Percentiles rank a stretch among this genome's conserved stretches.
phyloP scores from a whole-genome alignment of 2,797 vertebrate genomes.

The Pangasius sanitwongsei region DNA sequence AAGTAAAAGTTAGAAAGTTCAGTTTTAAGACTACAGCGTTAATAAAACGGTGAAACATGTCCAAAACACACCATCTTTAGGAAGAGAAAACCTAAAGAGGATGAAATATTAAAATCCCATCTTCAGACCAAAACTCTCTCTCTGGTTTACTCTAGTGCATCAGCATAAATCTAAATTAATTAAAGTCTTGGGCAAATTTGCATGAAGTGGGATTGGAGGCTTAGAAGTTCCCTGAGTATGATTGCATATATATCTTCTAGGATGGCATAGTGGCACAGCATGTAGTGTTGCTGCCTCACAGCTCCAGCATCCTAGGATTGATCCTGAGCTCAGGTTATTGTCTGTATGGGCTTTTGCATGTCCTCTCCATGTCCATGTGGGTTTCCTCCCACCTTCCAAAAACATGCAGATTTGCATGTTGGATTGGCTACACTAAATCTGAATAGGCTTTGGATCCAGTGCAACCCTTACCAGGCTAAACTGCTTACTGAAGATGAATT shows the following conservation, averaged over 20 bases:
- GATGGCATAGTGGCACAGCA: not conserved
- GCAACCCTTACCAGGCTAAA: not conserved
- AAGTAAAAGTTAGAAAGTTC: no score
- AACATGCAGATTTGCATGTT: not conserved
- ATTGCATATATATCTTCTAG: not conserved
- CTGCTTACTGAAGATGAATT: not conserved
- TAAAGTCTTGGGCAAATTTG: not conserved
- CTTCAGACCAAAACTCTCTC: not conserved
- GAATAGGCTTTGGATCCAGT: not conserved
- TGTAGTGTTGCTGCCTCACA: not conserved
- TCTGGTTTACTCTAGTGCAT: not conserved
- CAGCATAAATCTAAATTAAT: not conserved
- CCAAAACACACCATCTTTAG: not conserved
- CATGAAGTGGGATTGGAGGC: constrained; percentile 8
- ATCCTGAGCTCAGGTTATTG: not conserved
- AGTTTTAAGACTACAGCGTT: not conserved
- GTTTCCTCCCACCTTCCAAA: not conserved
- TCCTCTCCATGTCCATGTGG: not conserved
- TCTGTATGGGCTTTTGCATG: not conserved
- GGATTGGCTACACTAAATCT: not conserved
- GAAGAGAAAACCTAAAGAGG: not conserved
- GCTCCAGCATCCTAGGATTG: not conserved
- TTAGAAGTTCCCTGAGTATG: not conserved
- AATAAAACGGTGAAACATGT: not conserved
- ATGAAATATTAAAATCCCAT: not conserved